These are phyloP conservation scores for Phymorhynchus buccinoides DNA, from an alignment of 1,140 invertebrate species.

Conservation along the genomic window DNA sequence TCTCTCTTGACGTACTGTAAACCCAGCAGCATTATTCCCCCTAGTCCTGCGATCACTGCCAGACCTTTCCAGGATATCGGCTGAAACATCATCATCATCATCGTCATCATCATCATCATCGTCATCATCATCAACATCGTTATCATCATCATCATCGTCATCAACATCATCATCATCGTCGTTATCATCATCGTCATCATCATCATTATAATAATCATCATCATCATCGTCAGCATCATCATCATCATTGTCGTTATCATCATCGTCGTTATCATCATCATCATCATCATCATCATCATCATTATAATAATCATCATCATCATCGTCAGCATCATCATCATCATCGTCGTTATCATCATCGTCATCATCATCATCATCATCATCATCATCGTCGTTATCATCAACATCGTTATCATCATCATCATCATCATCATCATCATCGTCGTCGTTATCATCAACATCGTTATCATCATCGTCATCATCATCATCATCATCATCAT, in stretches of 20 bases:
- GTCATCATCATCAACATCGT: too few species aligned
- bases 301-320: too few species aligned
- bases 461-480: too few species aligned
- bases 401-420: too few species aligned
- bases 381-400: not conserved
- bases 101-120: not conserved
- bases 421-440: too few species aligned
- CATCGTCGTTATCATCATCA: not conserved
- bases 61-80: constrained; percentile 51
- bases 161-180: not conserved
- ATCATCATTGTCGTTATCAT: not conserved
- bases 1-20: constrained; percentile 49
- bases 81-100: constrained; percentile 29
- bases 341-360: not conserved
- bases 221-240: too few species aligned
- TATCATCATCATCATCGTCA: too few species aligned
- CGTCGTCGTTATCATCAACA: too few species aligned
- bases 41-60: constrained; percentile 38
- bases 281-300: not conserved
- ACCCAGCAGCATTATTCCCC: constrained; percentile 36
- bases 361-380: not conserved
- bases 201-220: too few species aligned
- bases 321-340: too few species aligned
- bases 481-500: too few species aligned
- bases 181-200: not conserved